Conservation (phyloP, 2,888 invertebrate genomes). For the Orthosia incerta region DNA sequence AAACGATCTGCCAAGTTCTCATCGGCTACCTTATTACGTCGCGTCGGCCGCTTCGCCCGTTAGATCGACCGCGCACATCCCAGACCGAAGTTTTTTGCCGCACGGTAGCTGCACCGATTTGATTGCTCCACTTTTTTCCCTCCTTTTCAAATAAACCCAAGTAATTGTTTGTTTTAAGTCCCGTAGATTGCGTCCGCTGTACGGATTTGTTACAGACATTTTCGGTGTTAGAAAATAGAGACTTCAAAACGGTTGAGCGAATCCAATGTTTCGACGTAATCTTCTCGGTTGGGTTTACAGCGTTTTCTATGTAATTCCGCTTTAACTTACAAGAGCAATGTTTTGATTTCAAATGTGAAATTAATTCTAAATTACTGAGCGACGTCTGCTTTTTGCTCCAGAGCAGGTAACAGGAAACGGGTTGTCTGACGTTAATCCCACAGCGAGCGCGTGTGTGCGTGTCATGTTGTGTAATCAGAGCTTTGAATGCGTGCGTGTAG, state of each 20-base stretch:
- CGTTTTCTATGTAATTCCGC: constrained; percentile 56
- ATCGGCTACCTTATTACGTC: constrained; percentile 83
- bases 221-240: constrained; percentile 86
- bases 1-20: constrained; percentile 74
- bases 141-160: constrained; percentile 89
- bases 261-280: constrained; percentile 71
- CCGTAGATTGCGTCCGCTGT: constrained; percentile 87
- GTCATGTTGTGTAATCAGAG: constrained; percentile 81
- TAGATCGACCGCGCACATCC: constrained; percentile 79
- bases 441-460: constrained; percentile 76
- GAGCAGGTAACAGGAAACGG: constrained; percentile 90
- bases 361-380: constrained; percentile 87
- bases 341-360: constrained; percentile 84
- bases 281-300: constrained; percentile 54
- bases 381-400: constrained; percentile 84
- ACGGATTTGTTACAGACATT: constrained; percentile 88
- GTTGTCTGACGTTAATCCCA: constrained; percentile 88
- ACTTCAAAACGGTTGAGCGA: constrained; percentile 84
- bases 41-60: constrained; percentile 73
- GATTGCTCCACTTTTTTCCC: constrained; percentile 89
- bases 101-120: constrained; percentile 88
- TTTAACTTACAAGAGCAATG: constrained; percentile 64
- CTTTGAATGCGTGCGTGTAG: constrained; percentile 78
- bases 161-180: constrained; percentile 91
- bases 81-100: constrained; percentile 85